Evolutionary conservation across 2,113 vertebrate species (phyloP).

Genomic region (Merops nubicus): DNA sequence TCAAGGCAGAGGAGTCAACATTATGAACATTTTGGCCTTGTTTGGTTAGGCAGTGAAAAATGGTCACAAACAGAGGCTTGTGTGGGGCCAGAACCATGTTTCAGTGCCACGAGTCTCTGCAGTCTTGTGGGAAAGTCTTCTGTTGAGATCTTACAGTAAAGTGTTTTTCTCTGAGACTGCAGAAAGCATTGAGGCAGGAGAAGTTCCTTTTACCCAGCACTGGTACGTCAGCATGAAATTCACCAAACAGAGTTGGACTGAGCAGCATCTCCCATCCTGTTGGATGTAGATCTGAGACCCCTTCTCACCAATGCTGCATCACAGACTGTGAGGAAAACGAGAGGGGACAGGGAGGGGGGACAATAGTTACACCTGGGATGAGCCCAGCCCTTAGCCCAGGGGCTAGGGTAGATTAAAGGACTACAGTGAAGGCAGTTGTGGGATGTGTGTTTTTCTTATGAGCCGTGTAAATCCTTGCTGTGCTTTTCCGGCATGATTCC

Average conservation of each 20-base stretch:
- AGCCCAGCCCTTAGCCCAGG: neutral
- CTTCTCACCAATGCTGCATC: neutral
- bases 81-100: neutral
- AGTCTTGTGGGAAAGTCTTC: neutral
- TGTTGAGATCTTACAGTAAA: neutral
- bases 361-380: neutral
- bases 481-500: neutral
- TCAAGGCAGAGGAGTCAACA: neutral
- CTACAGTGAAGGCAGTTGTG: neutral
- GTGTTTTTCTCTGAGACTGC: neutral
- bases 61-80: neutral
- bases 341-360: neutral
- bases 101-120: neutral
- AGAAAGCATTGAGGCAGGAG: neutral
- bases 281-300: accelerated
- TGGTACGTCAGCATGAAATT: neutral
- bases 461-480: neutral
- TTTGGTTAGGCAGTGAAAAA: neutral
- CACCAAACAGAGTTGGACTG: neutral
- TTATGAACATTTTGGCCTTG: neutral
- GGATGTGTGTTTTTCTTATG: neutral
- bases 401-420: neutral
- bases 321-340: neutral
- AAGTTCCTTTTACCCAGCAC: neutral
- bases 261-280: neutral